Evolutionary conservation across 2,113 vertebrate species (phyloP).

Genomic region (Passer montanus): DNA sequence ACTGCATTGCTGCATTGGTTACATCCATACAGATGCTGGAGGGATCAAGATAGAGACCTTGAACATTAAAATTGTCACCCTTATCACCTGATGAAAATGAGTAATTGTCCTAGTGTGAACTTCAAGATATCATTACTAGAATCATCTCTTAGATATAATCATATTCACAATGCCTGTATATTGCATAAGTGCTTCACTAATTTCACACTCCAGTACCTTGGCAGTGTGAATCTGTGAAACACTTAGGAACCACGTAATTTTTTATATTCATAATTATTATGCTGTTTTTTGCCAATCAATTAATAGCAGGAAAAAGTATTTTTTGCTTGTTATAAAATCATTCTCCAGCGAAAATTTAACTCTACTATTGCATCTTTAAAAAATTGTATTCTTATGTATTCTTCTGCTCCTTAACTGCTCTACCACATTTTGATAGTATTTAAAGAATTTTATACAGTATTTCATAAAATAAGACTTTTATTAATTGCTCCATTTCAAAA

Average conservation of each 20-base stretch:
- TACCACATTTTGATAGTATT: background rate
- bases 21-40: background rate
- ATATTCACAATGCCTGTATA: background rate
- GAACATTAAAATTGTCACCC: background rate
- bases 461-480: background rate
- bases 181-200: background rate
- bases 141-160: background rate
- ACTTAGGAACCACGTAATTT: background rate
- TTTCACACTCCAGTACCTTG: background rate
- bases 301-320: background rate
- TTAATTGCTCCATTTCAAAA: background rate
- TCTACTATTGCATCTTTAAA: background rate
- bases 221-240: background rate
- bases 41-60: background rate
- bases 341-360: background rate
- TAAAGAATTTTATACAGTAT: background rate
- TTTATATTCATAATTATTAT: background rate
- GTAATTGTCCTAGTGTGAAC: background rate
- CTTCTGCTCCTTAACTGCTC: background rate
- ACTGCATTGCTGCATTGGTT: background rate
- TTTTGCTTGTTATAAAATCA: background rate
- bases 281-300: background rate
- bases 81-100: background rate
- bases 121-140: background rate
- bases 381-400: background rate